Evolutionary conservation across 30 jellyfish, hydroid and myxozoan species (phyloP).

Genomic region (Rhopilema esculentum): DNA sequence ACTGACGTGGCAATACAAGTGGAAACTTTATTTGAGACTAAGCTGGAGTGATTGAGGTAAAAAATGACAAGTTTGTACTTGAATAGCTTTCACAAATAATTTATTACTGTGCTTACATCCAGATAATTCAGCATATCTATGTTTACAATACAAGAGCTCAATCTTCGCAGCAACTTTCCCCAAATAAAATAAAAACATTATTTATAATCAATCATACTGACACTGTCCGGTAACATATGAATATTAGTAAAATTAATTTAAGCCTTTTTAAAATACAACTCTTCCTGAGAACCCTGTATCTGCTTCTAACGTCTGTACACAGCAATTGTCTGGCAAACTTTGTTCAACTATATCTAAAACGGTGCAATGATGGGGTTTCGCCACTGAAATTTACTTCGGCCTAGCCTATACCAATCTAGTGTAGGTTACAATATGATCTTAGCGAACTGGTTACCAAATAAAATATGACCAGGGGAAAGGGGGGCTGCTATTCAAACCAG

Average conservation of each 20-base stretch:
- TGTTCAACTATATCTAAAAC: not conserved
- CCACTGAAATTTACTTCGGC: not conserved
- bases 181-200: not conserved
- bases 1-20: not conserved
- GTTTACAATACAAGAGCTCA: conserved; percentile 14
- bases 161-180: not conserved
- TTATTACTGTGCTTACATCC: not conserved
- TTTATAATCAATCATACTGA: conserved; percentile 12
- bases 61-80: not conserved
- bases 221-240: conserved; percentile 52
- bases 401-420: too few relatives aligned
- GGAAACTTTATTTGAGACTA: not conserved
- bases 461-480: too few relatives aligned
- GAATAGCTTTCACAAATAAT: not conserved
- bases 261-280: conserved; percentile 21
- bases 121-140: not conserved
- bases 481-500: too few relatives aligned
- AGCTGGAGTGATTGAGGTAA: not conserved
- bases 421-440: too few relatives aligned
- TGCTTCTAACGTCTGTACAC: not conserved
- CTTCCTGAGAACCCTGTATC: conserved; percentile 65
- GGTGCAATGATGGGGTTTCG: not conserved
- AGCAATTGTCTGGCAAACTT: not conserved
- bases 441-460: too few relatives aligned
- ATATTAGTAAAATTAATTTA: not conserved